These are phyloP conservation scores for Etheostoma nigrum DNA, from an alignment of 2,797 vertebrate genomes.

Conservation along the genomic window DNA sequence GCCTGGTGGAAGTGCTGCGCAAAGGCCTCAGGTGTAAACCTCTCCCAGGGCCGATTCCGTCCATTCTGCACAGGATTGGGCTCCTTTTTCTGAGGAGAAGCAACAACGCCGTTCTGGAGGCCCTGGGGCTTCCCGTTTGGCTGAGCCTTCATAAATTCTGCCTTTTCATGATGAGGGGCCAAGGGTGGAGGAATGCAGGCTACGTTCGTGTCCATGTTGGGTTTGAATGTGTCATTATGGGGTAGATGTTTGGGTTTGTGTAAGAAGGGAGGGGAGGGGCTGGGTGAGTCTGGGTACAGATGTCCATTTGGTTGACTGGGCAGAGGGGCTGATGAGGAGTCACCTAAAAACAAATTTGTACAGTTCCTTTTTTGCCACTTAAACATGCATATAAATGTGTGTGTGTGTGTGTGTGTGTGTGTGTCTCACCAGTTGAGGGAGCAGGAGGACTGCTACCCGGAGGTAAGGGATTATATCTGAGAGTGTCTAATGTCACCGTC, in stretches of 20 bases:
- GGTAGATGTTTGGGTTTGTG: slow-evolving; percentile 74
- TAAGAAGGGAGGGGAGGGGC: slow-evolving; percentile 80
- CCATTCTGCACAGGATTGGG: slow-evolving; percentile 83
- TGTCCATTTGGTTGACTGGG: slow-evolving; percentile 71
- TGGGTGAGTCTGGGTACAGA: slow-evolving; percentile 74
- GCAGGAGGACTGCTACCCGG: slow-evolving; percentile 81
- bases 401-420: neutral
- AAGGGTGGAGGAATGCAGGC: slow-evolving; percentile 50
- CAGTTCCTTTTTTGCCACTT: slow-evolving; percentile 13
- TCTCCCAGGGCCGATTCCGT: slow-evolving; percentile 89
- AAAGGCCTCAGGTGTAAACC: slow-evolving; percentile 90
- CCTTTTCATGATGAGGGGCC: slow-evolving; percentile 78
- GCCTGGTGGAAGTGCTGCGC: slow-evolving; percentile 95
- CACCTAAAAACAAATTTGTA: slow-evolving; percentile 55
- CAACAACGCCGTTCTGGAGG: slow-evolving; percentile 83
- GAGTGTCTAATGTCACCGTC: slow-evolving; percentile 83
- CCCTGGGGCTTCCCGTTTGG: slow-evolving; percentile 83
- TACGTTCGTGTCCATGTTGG: slow-evolving; percentile 55
- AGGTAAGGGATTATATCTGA: slow-evolving; percentile 84
- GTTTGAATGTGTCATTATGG: slow-evolving; percentile 76
- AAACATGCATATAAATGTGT: neutral
- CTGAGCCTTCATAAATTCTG: slow-evolving; percentile 77
- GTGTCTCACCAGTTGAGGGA: slow-evolving; percentile 80
- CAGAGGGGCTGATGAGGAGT: slow-evolving; percentile 50
- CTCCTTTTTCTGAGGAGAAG: slow-evolving; percentile 85